These are phyloP conservation scores for Ondatra zibethicus DNA, from an alignment of 2,113 vertebrate genomes.

Conservation along the genomic window DNA sequence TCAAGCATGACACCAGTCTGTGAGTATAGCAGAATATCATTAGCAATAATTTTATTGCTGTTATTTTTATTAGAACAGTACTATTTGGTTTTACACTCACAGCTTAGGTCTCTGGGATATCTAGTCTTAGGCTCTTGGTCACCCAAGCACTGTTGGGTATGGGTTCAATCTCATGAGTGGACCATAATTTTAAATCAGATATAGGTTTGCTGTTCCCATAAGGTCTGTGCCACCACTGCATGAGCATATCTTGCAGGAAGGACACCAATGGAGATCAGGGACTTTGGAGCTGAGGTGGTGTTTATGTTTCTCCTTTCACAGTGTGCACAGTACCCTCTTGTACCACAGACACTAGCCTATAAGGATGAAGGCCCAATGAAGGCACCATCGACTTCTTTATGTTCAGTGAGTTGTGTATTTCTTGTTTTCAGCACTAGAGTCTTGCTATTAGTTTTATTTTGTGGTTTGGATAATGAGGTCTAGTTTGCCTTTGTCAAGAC, in stretches of 20 bases:
- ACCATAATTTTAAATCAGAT: neutral
- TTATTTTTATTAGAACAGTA: neutral
- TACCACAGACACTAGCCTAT: no score
- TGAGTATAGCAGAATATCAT: neutral
- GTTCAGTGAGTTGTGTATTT: neutral
- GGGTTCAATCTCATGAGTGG: neutral
- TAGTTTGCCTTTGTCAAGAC: conserved; percentile 24
- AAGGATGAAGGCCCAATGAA: no score
- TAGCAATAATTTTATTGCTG: neutral
- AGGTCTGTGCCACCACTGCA: neutral
- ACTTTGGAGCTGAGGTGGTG: neutral
- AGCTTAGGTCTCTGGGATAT: neutral
- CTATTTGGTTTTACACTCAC: neutral
- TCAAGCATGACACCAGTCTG: neutral
- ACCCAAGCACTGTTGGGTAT: neutral
- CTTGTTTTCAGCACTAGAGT: neutral
- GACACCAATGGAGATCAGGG: no score
- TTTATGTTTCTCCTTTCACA: neutral
- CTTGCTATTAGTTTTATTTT: neutral
- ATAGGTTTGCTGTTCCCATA: neutral
- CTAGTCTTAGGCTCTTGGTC: neutral
- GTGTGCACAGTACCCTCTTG: neutral
- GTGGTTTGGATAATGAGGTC: conserved; percentile 24
- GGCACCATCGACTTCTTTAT: neutral
- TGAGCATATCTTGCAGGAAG: neutral